A percentile compares a stretch with the other conserved stretches of the same genome.
Evolutionary conservation across 1,140 invertebrate genomes (phyloP).

Genomic region (Lepidurus arcticus): DNA sequence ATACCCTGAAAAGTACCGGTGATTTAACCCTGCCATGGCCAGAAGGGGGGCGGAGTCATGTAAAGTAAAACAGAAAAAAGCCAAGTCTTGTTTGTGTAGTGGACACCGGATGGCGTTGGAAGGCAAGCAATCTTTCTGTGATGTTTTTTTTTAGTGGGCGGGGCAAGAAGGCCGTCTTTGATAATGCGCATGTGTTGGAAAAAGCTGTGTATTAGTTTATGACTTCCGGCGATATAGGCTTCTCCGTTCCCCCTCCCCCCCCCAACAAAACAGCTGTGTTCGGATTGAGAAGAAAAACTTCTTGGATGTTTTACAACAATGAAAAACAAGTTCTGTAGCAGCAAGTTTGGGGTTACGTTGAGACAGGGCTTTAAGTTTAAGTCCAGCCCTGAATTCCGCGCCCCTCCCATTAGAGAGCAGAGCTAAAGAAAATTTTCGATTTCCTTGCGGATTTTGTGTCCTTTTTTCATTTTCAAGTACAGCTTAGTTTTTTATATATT

Average conservation of each 20-base stretch:
- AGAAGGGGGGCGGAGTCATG: not conserved
- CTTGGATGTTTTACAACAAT: slow-evolving; percentile 2
- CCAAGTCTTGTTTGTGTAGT: not conserved
- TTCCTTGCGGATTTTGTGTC: not conserved
- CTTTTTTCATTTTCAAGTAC: slow-evolving; percentile 1
- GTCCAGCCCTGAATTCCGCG: not conserved
- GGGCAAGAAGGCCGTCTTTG: not conserved
- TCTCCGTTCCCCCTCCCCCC: not conserved
- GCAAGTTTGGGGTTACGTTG: not conserved
- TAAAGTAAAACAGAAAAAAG: not conserved
- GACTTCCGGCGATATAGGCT: not conserved
- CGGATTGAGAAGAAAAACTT: not conserved
- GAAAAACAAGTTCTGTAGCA: not conserved
- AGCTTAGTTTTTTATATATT: not conserved
- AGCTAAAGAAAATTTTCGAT: not conserved
- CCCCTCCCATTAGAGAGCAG: not conserved
- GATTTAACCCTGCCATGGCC: not conserved
- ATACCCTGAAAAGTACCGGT: not conserved
- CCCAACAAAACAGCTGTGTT: not conserved
- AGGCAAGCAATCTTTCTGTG: not conserved
- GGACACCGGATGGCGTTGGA: not conserved
- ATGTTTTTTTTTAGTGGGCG: not conserved
- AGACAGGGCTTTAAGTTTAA: not conserved
- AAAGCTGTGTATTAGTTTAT: not conserved
- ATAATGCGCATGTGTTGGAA: slow-evolving; percentile 13